A percentile compares a stretch with the other conserved stretches of the same genome.
These are phyloP conservation scores for Choloepus didactylus DNA, from an alignment of 2,797 vertebrate species.

Conservation along the genomic window DNA sequence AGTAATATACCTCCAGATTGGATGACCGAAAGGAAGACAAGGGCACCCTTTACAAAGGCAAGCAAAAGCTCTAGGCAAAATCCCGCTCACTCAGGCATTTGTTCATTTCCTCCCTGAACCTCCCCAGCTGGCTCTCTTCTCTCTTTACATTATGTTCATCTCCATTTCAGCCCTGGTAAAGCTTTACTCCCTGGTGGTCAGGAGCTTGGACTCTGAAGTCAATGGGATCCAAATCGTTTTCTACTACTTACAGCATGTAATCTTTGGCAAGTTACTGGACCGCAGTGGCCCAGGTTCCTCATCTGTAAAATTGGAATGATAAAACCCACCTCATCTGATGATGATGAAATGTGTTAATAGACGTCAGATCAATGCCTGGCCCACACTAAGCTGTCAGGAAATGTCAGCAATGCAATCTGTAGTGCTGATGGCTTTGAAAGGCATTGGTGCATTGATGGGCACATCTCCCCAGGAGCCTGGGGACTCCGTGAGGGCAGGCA, in stretches of 20 bases:
- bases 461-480: background rate
- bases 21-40: background rate
- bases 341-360: background rate
- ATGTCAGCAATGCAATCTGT: background rate
- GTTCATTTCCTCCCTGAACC: background rate
- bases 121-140: background rate
- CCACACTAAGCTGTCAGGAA: background rate
- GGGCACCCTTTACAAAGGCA: background rate
- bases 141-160: background rate
- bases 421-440: background rate
- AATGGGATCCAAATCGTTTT: background rate
- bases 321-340: background rate
- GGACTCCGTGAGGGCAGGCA: background rate
- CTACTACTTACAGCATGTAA: background rate
- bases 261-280: background rate
- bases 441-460: fast-evolving
- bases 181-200: background rate
- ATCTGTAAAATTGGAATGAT: background rate
- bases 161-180: background rate
- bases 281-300: background rate
- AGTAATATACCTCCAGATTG: background rate
- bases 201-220: background rate
- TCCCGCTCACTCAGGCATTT: too few species aligned
- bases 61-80: too few species aligned
- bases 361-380: background rate